These are phyloP conservation scores for Scaptomyza tumidula DNA, from an alignment of 2,888 invertebrate species.

Conservation along the genomic window DNA sequence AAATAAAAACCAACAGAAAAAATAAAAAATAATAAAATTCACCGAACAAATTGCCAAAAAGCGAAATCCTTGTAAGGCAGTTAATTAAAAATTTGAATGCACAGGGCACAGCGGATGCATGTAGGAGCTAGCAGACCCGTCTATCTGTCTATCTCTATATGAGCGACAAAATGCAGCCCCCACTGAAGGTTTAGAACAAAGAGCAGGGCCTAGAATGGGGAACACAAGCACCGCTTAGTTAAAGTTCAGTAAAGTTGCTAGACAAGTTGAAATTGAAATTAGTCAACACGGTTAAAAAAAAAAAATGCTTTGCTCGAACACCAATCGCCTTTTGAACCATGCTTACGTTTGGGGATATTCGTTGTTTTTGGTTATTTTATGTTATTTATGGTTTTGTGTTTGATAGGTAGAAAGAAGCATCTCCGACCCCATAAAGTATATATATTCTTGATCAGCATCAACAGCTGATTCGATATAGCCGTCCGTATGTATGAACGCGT, in stretches of 20 bases:
- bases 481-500: too few species aligned
- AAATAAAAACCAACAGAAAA: constrained; percentile 13
- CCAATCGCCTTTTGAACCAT: too few species aligned
- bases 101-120: constrained; percentile 9
- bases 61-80: constrained; percentile 74
- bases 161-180: constrained; percentile 14
- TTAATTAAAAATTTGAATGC: constrained; percentile 69
- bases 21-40: constrained; percentile 16
- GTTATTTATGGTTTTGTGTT: too few species aligned
- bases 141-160: constrained; percentile 7
- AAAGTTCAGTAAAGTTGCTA: constrained; percentile 26
- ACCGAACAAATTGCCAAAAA: constrained; percentile 34
- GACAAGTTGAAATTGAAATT: constrained; percentile 11
- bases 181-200: constrained; percentile 29
- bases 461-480: too few species aligned
- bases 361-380: too few species aligned
- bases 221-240: constrained; percentile 26
- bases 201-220: not conserved
- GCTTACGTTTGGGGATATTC: too few species aligned
- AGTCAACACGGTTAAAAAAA: too few species aligned
- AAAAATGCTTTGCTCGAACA: too few species aligned
- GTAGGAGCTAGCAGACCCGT: not conserved
- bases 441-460: too few species aligned
- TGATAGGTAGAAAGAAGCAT: too few species aligned
- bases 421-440: too few species aligned